Evolutionary conservation across 1,140 invertebrate species (phyloP).

Genomic region (Saccostrea glomerata): DNA sequence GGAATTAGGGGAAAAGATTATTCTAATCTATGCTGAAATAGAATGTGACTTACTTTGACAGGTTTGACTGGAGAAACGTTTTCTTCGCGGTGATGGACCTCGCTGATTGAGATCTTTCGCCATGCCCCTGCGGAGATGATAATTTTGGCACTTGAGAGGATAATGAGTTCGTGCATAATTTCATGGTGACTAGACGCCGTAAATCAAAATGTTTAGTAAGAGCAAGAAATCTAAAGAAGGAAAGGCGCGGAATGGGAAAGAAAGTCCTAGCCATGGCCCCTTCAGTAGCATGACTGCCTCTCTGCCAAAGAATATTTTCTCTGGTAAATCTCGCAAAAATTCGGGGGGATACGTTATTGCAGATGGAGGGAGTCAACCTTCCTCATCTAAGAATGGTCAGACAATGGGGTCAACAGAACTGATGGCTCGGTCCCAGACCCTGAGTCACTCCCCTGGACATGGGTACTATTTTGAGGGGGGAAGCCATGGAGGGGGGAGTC

Average conservation of each 20-base stretch:
- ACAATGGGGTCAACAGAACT: constrained; percentile 17
- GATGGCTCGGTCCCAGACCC: constrained; percentile 34
- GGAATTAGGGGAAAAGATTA: constrained; percentile 4
- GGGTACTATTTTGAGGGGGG: constrained; percentile 40
- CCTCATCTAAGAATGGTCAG: not conserved
- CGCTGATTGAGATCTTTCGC: not conserved
- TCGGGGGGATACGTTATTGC: constrained; percentile 40
- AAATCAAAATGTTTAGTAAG: constrained; percentile 56
- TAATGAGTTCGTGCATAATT: constrained; percentile 4
- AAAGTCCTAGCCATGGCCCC: constrained; percentile 13
- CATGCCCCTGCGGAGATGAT: constrained; percentile 23
- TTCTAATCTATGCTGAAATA: not conserved
- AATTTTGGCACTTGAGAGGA: constrained; percentile 19
- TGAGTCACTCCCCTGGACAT: constrained; percentile 38
- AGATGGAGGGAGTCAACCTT: not conserved
- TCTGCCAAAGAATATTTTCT: constrained; percentile 65
- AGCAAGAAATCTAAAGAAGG: constrained; percentile 45
- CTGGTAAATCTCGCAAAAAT: constrained; percentile 37
- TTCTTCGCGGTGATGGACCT: not conserved
- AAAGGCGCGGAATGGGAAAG: constrained; percentile 18
- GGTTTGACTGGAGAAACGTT: constrained; percentile 12
- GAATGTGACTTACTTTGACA: constrained; percentile 9
- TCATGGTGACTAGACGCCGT: constrained; percentile 8
- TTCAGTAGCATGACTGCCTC: constrained; percentile 52
- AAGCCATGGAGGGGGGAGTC: constrained; percentile 24